Evolutionary conservation across 1,140 invertebrate genomes (phyloP).

Genomic region (Nasonia giraulti): DNA sequence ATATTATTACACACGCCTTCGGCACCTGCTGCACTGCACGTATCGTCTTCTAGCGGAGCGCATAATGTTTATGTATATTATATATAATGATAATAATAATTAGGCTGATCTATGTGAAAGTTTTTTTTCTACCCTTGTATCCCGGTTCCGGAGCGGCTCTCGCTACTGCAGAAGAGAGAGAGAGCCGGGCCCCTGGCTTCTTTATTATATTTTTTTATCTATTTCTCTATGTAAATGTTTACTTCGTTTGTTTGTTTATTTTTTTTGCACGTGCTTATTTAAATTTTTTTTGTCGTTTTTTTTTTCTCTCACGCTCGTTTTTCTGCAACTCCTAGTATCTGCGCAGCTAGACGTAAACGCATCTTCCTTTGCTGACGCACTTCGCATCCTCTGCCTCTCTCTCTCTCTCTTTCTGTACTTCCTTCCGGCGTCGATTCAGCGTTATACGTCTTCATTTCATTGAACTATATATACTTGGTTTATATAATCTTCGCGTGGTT

Average conservation of each 20-base stretch:
- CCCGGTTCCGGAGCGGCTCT: slow-evolving; percentile 63
- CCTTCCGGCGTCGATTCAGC: slow-evolving; percentile 23
- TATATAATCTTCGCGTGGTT: slow-evolving; percentile 49
- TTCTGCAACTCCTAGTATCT: background rate
- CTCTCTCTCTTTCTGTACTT: background rate
- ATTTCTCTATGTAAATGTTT: slow-evolving; percentile 52
- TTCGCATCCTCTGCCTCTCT: background rate
- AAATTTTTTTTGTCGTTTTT: slow-evolving; percentile 42
- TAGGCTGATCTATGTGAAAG: slow-evolving; percentile 70
- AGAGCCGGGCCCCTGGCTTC: slow-evolving; percentile 27
- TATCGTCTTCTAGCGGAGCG: slow-evolving; percentile 53
- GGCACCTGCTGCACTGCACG: background rate
- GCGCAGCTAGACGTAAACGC: background rate
- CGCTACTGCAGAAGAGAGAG: background rate
- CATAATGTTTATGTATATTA: slow-evolving; percentile 50
- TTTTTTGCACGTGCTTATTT: slow-evolving; percentile 32
- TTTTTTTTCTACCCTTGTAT: slow-evolving; percentile 69
- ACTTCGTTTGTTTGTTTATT: slow-evolving; percentile 49
- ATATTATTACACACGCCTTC: background rate
- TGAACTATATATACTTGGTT: slow-evolving; percentile 6
- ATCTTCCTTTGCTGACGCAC: background rate
- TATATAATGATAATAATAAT: slow-evolving; percentile 64
- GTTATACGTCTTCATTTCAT: slow-evolving; percentile 29
- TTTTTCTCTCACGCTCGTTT: slow-evolving; percentile 44
- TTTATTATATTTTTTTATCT: slow-evolving; percentile 46